phyloP scores from a whole-genome alignment of 2,888 invertebrate species.

The Dolichomitus sp. region DNA sequence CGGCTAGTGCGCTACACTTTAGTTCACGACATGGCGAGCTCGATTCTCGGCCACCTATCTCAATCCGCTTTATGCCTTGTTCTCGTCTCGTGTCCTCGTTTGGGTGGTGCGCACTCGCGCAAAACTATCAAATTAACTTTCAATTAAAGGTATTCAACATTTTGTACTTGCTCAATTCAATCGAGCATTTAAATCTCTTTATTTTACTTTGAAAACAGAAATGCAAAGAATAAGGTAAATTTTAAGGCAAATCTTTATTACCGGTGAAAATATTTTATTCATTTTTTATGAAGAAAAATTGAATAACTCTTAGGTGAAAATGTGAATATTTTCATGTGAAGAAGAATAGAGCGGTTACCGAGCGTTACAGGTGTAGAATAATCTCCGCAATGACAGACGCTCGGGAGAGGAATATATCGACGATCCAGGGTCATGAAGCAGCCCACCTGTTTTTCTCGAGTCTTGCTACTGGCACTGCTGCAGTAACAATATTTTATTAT shows the following conservation, averaged over 20 bases:
- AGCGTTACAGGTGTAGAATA: constrained; percentile 29
- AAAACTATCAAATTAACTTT: background rate
- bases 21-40: constrained; percentile 9
- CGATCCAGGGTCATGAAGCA: constrained; percentile 60
- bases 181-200: too few species aligned
- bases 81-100: background rate
- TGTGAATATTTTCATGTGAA: background rate
- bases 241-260: too few species aligned
- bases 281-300: background rate
- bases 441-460: constrained; percentile 65
- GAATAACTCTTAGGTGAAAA: background rate
- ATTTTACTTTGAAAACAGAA: too few species aligned
- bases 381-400: constrained; percentile 41
- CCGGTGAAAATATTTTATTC: background rate
- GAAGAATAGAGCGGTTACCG: background rate
- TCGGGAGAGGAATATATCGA: constrained; percentile 31
- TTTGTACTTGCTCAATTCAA: too few species aligned
- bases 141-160: background rate
- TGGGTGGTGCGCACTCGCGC: background rate
- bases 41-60: background rate
- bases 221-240: too few species aligned
- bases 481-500: constrained; percentile 62
- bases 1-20: background rate
- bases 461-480: constrained; percentile 54
- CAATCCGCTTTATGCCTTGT: background rate